Conservation (phyloP, 2,113 vertebrate species). For the Gila orcuttii region DNA sequence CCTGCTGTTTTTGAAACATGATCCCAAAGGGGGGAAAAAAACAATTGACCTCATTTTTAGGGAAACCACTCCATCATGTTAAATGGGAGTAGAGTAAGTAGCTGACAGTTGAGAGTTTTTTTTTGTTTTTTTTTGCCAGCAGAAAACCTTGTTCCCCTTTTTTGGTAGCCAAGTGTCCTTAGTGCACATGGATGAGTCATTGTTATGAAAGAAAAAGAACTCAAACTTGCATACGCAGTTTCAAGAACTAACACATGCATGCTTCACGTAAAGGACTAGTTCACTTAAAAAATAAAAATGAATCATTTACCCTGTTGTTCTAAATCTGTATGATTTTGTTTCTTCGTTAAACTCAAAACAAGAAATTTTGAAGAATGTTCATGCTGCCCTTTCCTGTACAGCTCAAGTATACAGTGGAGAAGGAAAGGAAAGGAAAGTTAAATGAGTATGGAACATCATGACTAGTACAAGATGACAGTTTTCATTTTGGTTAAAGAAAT, state of each 20-base stretch:
- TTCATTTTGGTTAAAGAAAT: background rate
- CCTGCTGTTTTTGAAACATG: background rate
- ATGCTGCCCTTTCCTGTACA: background rate
- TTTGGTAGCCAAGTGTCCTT: constrained; percentile 40
- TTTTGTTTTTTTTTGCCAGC: background rate
- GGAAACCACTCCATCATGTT: constrained; percentile 8
- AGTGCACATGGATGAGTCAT: constrained; percentile 37
- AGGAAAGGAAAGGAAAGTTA: background rate
- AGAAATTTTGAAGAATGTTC: background rate
- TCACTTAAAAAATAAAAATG: background rate
- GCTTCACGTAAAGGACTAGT: background rate
- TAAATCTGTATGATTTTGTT: background rate
- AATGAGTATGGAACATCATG: background rate
- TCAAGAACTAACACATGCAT: background rate
- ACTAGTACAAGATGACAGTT: background rate
- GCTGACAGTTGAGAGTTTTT: background rate
- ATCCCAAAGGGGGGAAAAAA: background rate
- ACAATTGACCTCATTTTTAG: constrained; percentile 29
- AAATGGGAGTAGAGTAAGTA: background rate
- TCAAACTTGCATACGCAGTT: constrained; percentile 9
- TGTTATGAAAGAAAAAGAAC: constrained; percentile 5
- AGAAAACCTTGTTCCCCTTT: constrained; percentile 43
- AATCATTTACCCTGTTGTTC: background rate
- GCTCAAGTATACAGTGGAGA: too few species aligned
- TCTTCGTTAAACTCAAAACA: background rate